Evolutionary conservation across 2,113 vertebrate genomes (phyloP), one percentile per base, ranked within the genome.

Genomic region (Polyodon spathula): DNA sequence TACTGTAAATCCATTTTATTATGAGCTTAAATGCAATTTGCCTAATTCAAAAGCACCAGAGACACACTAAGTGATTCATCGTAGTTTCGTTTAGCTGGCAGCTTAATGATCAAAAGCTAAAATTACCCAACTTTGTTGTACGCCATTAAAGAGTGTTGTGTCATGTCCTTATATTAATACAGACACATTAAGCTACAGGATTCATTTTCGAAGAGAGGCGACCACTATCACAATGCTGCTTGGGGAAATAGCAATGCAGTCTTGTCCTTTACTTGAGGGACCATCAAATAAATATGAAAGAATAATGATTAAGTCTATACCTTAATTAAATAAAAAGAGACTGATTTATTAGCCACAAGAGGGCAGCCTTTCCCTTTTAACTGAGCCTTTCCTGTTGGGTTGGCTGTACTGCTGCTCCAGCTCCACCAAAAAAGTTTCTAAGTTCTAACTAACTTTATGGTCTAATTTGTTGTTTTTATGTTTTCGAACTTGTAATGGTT

Each of bases 1-100:
- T 56, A 63, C 52, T 63, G 61, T 56, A 56, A 56, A 41, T 63
- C 53, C 53, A 63, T 56, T 63, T 54, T 56, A 56, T 56, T 63
- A 56, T 27, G 27, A 27, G 27, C 27, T 27, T 27, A 27, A 27
- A 27, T 27, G 27, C 27, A 27, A 27, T 27, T 27, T 27, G 27
- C 27, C 27, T 27, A 27, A 27, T 27, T 27, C 27, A 27, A 27
- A 27, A 27, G 27, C 3, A 46, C 48, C 50, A 57, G 56, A 56
- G 48, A 57, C 27, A 27, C 37, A 16, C 40, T n/a, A 27, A 63
- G 48, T 43, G 11, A 63, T 57, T 63, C 16, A 63, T 63, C 62
- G 50, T 63, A 43, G 62, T 50, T n/a, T n/a, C n/a, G n/a, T n/a
- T 63, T 46, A 56, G 50, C 11, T 40, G 37, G 8, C 43, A 48